These are phyloP conservation scores for Ammodytes marinus DNA, from an alignment of 2,113 vertebrate species.

Conservation along the genomic window DNA sequence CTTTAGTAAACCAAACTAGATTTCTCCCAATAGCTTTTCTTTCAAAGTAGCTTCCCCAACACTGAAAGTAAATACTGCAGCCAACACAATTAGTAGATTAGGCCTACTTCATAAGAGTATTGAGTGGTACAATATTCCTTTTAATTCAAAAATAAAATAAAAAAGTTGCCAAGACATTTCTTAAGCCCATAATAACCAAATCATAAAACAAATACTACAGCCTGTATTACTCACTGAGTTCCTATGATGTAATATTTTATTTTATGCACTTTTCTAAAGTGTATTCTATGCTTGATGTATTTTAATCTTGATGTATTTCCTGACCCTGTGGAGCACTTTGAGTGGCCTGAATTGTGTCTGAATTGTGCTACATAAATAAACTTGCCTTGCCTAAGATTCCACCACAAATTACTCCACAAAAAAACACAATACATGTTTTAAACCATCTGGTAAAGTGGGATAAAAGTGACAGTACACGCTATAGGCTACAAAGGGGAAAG, in stretches of 20 bases:
- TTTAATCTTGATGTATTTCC: too few relatives aligned
- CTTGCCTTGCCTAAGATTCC: neutral
- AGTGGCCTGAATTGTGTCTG: too few relatives aligned
- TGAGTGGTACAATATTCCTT: too few relatives aligned
- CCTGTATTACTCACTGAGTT: neutral
- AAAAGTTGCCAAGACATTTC: neutral
- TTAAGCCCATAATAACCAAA: neutral
- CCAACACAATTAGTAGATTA: neutral
- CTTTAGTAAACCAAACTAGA: too few relatives aligned
- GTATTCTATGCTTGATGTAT: too few relatives aligned
- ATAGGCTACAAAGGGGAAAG: neutral
- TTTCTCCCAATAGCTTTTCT: too few relatives aligned
- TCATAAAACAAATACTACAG: neutral
- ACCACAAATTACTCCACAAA: conserved; percentile 17
- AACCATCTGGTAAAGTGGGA: conserved; percentile 35
- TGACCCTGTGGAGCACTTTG: too few relatives aligned
- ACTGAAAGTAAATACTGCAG: neutral
- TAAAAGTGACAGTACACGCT: neutral
- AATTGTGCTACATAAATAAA: too few relatives aligned
- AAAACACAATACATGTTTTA: conserved; percentile 6
- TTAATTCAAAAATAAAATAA: neutral
- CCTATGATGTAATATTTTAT: conserved; percentile 23
- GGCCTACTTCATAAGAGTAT: too few relatives aligned
- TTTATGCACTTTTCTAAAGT: neutral
- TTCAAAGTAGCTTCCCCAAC: too few relatives aligned